phyloP scores from a whole-genome alignment of 2,888 invertebrate genomes.

The Trichacis sp. region DNA sequence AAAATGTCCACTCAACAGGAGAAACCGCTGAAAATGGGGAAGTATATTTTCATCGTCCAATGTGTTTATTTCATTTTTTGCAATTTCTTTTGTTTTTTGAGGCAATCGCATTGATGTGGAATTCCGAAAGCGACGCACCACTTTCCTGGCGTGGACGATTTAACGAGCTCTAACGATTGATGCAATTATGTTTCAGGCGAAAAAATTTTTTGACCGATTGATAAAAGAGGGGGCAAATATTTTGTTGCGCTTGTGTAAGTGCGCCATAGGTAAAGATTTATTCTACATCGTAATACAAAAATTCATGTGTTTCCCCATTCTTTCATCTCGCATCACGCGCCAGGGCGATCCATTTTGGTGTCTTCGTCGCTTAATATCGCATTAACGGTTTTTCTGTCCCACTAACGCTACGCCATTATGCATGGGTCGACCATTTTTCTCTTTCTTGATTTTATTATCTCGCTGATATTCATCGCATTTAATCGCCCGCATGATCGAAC shows the following conservation, averaged over 20 bases:
- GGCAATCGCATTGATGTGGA: slow-evolving; percentile 14
- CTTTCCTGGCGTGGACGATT: not conserved
- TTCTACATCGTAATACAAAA: slow-evolving; percentile 33
- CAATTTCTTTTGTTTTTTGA: too few species aligned
- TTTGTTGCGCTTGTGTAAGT: slow-evolving; percentile 59
- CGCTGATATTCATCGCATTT: too few species aligned
- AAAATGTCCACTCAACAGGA: slow-evolving; percentile 13
- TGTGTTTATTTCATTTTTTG: not conserved
- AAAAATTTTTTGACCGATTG: slow-evolving; percentile 64
- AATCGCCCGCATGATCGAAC: too few species aligned
- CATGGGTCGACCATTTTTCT: too few species aligned
- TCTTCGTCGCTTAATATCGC: too few species aligned
- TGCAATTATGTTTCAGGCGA: slow-evolving; percentile 66
- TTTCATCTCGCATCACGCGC: too few species aligned
- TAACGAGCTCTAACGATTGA: not conserved
- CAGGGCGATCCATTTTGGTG: too few species aligned
- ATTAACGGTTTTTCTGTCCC: too few species aligned
- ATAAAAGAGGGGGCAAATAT: slow-evolving; percentile 58
- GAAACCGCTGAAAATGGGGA: slow-evolving; percentile 7
- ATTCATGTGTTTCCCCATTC: slow-evolving; percentile 29
- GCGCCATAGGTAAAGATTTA: slow-evolving; percentile 61
- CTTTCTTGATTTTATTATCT: too few species aligned
- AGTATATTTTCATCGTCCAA: slow-evolving; percentile 10
- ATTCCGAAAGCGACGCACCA: slow-evolving; percentile 25
- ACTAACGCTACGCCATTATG: too few species aligned